phyloP scores from a whole-genome alignment of 2,888 invertebrate species.

The Sesia apiformis region DNA sequence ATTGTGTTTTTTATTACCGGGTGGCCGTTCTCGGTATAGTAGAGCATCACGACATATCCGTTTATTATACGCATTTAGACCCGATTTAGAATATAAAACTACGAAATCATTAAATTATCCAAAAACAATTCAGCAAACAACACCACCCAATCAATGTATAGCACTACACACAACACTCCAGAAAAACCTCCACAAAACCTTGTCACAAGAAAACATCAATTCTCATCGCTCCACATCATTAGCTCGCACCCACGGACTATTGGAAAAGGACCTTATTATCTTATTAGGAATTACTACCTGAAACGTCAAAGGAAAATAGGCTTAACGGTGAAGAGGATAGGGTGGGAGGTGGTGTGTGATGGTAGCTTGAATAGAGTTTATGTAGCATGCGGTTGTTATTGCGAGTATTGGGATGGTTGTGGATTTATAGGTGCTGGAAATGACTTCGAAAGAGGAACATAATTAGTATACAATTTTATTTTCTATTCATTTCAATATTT shows the following conservation, averaged over 20 bases:
- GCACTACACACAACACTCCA: not conserved
- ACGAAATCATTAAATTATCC: no score
- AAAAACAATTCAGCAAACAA: no score
- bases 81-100: no score
- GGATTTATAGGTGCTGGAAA: conserved; percentile 2
- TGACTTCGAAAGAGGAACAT: not conserved
- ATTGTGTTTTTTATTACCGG: no score
- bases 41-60: no score
- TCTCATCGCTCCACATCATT: conserved; percentile 16
- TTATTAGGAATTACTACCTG: conserved; percentile 50
- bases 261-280: conserved; percentile 49
- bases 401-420: conserved; percentile 27
- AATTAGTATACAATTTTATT: not conserved
- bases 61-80: no score
- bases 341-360: conserved; percentile 28
- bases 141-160: no score
- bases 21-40: no score
- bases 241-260: conserved; percentile 26
- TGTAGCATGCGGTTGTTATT: conserved; percentile 39
- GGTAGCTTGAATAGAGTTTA: conserved; percentile 25
- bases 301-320: conserved; percentile 18
- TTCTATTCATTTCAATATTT: no score
- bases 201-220: not conserved
- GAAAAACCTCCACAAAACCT: not conserved
- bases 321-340: conserved; percentile 11